Evolutionary conservation across 1,140 invertebrate genomes (phyloP).

Genomic region (Macrosteles quadrilineatus): DNA sequence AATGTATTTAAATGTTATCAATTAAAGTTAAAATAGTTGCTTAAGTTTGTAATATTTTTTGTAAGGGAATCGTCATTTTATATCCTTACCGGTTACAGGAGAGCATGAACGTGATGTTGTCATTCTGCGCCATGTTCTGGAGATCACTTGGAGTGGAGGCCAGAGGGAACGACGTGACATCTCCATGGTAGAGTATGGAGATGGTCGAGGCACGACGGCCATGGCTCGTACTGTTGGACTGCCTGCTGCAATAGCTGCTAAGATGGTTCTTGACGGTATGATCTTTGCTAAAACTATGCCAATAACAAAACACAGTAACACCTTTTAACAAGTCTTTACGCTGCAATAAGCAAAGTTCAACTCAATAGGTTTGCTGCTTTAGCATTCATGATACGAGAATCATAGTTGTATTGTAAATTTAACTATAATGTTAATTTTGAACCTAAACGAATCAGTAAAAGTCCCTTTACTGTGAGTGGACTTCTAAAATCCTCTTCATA

Average conservation of each 20-base stretch:
- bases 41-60: too few relatives aligned
- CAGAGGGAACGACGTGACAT: conserved; percentile 82
- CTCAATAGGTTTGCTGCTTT: neutral
- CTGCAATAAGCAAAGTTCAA: neutral
- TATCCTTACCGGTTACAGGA: conserved; percentile 31
- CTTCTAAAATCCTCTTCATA: too few relatives aligned
- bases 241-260: conserved; percentile 92
- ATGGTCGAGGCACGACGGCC: conserved; percentile 83
- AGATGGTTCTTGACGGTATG: conserved; percentile 95
- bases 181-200: conserved; percentile 92
- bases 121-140: conserved; percentile 90
- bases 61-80: neutral
- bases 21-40: too few relatives aligned
- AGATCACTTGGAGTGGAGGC: conserved; percentile 88
- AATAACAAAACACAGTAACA: neutral
- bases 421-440: too few relatives aligned
- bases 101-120: conserved; percentile 87
- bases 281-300: neutral
- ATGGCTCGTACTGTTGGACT: conserved; percentile 98
- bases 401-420: too few relatives aligned
- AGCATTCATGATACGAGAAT: neutral
- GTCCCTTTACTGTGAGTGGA: too few relatives aligned
- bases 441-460: too few relatives aligned
- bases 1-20: too few relatives aligned
- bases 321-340: neutral